Percentiles rank a stretch among this genome's conserved stretches.
Evolutionary conservation across 1,140 invertebrate genomes (phyloP).

Genomic region (Phthorimaea operculella): DNA sequence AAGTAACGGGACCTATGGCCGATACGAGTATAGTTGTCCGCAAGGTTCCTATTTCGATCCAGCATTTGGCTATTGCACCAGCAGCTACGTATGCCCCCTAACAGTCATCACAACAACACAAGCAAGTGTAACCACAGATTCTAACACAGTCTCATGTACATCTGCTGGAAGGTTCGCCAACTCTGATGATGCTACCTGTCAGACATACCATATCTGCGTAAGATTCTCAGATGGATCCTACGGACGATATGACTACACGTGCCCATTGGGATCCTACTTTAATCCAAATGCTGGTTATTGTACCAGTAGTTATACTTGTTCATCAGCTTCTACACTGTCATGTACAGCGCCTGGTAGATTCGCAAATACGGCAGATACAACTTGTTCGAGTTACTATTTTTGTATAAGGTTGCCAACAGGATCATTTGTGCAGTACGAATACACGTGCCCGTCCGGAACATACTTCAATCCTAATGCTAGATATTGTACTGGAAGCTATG

Average conservation of each 20-base stretch:
- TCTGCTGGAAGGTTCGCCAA: conserved; percentile 34
- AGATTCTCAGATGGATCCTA: conserved; percentile 23
- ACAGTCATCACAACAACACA: no score
- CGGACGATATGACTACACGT: conserved; percentile 28
- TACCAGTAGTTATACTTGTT: conserved; percentile 13
- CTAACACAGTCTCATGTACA: conserved; percentile 19
- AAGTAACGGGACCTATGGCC: conserved; percentile 23
- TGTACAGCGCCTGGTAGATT: no score
- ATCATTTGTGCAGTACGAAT: background rate
- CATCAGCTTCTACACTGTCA: background rate
- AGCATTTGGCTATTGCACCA: conserved; percentile 16
- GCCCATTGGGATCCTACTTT: conserved; percentile 29
- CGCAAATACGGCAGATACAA: background rate
- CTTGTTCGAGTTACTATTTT: background rate
- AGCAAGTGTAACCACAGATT: no score
- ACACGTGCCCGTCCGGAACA: background rate
- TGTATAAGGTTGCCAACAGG: background rate
- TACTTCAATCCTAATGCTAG: background rate
- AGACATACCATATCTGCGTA: conserved; percentile 40
- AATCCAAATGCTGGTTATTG: conserved; percentile 20
- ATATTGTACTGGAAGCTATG: background rate
- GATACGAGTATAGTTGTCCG: conserved; percentile 33
- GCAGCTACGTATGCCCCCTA: background rate
- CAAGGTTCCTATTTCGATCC: conserved; percentile 30
- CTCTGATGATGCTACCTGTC: conserved; percentile 27